Conservation (phyloP, 2,113 vertebrate species). For the Triplophysa siluroides region DNA sequence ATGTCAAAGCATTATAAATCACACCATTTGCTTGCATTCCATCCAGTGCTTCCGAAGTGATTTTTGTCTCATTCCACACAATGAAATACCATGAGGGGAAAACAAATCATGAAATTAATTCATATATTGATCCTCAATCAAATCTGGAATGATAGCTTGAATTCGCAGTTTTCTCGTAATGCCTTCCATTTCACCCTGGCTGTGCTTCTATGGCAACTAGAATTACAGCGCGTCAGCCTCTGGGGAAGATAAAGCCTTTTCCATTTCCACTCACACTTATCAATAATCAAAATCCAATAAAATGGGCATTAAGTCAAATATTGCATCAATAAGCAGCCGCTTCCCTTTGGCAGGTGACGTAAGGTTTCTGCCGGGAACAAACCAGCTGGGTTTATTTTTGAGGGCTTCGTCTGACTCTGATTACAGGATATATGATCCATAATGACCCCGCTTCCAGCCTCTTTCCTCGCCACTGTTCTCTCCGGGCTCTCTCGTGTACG, state of each 20-base stretch:
- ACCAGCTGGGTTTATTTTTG: conserved; percentile 8
- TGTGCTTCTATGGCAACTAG: conserved; percentile 31
- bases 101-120: conserved; percentile 51
- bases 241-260: conserved; percentile 50
- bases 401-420: conserved; percentile 35
- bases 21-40: neutral
- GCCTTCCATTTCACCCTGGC: conserved; percentile 52
- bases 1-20: conserved; percentile 31
- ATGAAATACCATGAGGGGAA: neutral
- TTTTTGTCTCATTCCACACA: neutral
- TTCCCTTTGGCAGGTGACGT: conserved; percentile 35
- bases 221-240: conserved; percentile 37
- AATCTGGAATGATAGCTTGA: conserved; percentile 50
- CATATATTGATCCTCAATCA: conserved; percentile 52
- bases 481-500: conserved; percentile 24
- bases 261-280: conserved; percentile 63
- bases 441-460: conserved; percentile 40
- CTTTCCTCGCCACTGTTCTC: conserved; percentile 31
- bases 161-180: conserved; percentile 55
- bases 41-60: conserved; percentile 5
- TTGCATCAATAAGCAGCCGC: conserved; percentile 25
- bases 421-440: conserved; percentile 44
- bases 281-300: conserved; percentile 69
- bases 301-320: conserved; percentile 59
- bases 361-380: conserved; percentile 4